Base-by-base conservation (phyloP, 1,140 invertebrate genomes). In the Drosophila obscura region DNA sequence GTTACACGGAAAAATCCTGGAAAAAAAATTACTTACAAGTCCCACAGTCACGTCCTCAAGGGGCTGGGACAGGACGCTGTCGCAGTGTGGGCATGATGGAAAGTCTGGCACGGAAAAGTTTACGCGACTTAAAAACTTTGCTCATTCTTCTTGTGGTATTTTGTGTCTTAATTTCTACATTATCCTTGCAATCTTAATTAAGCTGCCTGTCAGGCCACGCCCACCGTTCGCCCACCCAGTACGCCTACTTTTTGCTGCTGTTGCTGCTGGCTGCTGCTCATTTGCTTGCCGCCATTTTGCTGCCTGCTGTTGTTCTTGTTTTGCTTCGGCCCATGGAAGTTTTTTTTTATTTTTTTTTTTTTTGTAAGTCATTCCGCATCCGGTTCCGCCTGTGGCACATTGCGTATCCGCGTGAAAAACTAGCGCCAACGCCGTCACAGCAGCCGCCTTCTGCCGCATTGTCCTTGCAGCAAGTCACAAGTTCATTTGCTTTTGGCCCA, bases 181-280 rank as follows among this genome's bases (percentile, higher is more conserved):
- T 80, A 79, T 78, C 77, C 65, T 65, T 28, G 59, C 72, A 58
- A 75, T 80, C 76, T 80, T 80, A 80, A 80, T 79, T 65, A 75
- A 79, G 65, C 58, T 79, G 76, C 64, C 76, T 79, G 66, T 71
- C 61, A 66, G 45, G 31, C 26, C 48, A 53, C 62, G 39, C 63
- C 62, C 31, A 35, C 46, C n/a, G 35, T 26, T 11, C 7, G 4
- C 6, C 16, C 56, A 13, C n/a, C 56, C 56, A 13, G 5, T 48
- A 5, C 22, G 9, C 13, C 55, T 16, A 5, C 9, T 4, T 19
- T 45, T 45, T 43, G n/a, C 11, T 11, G n/a, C 5, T 5, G 7
- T 5, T 48, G 9, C 19, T 19, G 19, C 19, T 19, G 19, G 1
- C 11, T 11, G 15, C 39, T 63, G 39, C 50, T 63, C 50, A 69